Conservation (phyloP, 2,797 vertebrate genomes). For the Sus cebifrons region DNA sequence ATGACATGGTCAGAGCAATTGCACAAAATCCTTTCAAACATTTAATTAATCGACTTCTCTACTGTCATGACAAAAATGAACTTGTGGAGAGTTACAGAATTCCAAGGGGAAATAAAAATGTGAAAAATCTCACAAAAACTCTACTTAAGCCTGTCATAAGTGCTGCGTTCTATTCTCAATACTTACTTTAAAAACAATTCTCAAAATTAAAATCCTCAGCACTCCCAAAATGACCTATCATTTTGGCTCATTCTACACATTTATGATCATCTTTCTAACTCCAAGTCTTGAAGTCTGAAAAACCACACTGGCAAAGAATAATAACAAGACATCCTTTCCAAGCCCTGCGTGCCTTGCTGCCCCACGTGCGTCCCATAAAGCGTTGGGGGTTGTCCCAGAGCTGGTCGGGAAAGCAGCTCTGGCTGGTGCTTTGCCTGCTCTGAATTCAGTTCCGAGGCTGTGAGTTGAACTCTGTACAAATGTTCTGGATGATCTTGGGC, state of each 20-base stretch:
- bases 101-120: slow-evolving; percentile 21
- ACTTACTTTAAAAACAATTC: slow-evolving; percentile 59
- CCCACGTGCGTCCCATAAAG: slow-evolving; percentile 19
- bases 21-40: neutral
- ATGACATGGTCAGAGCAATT: neutral
- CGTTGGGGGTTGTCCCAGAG: neutral
- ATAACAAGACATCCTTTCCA: neutral
- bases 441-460: slow-evolving; percentile 96
- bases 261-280: slow-evolving; percentile 50
- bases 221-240: neutral
- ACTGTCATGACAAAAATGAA: neutral
- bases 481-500: slow-evolving; percentile 96
- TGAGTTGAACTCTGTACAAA: slow-evolving; percentile 99
- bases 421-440: neutral
- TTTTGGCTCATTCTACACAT: neutral
- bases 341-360: slow-evolving; percentile 11
- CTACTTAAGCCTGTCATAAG: neutral
- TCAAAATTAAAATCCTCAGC: slow-evolving; percentile 32
- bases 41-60: slow-evolving; percentile 66
- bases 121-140: neutral
- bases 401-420: neutral
- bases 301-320: neutral
- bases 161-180: slow-evolving; percentile 23
- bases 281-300: slow-evolving; percentile 73
- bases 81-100: slow-evolving; percentile 34